Evolutionary conservation across 2,113 vertebrate genomes (phyloP).

Genomic region (Cepphus grylle): DNA sequence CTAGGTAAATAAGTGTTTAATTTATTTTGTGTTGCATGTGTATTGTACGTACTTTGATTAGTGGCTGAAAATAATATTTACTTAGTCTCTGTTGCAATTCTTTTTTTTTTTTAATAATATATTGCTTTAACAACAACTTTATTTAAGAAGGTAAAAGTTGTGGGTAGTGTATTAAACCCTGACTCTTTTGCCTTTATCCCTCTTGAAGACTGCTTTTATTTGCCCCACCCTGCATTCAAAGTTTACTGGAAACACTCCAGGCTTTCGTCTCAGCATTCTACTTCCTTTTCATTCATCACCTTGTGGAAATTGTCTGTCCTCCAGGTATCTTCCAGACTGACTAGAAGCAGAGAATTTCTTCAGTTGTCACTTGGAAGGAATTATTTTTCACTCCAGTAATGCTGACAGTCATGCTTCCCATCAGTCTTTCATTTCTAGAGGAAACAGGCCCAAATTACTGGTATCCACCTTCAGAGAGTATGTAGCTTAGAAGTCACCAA

Average conservation of each 20-base stretch:
- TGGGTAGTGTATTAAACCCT: not conserved
- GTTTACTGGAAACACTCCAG: conserved; percentile 38
- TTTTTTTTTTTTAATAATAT: not conserved
- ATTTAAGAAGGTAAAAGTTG: not conserved
- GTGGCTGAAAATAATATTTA: not conserved
- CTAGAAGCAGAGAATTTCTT: conserved; percentile 25
- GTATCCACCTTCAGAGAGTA: not conserved
- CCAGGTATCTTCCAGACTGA: conserved; percentile 35
- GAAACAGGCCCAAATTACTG: not conserved
- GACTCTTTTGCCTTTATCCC: not conserved
- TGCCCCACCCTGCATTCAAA: conserved; percentile 6
- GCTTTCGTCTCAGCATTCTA: not conserved
- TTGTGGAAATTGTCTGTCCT: conserved; percentile 44
- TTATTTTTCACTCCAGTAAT: conserved; percentile 14
- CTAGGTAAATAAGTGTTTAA: not conserved
- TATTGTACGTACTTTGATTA: not conserved
- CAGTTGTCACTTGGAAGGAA: conserved; percentile 15
- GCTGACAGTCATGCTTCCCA: not conserved
- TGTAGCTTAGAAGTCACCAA: not conserved
- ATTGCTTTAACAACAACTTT: not conserved
- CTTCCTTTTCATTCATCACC: conserved; percentile 62
- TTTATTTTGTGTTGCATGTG: not conserved
- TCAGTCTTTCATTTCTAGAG: conserved; percentile 15
- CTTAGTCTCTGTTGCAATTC: not conserved
- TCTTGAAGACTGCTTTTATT: not conserved